Conservation (phyloP, 1,140 invertebrate species). For the Chrysoperla carnea region DNA sequence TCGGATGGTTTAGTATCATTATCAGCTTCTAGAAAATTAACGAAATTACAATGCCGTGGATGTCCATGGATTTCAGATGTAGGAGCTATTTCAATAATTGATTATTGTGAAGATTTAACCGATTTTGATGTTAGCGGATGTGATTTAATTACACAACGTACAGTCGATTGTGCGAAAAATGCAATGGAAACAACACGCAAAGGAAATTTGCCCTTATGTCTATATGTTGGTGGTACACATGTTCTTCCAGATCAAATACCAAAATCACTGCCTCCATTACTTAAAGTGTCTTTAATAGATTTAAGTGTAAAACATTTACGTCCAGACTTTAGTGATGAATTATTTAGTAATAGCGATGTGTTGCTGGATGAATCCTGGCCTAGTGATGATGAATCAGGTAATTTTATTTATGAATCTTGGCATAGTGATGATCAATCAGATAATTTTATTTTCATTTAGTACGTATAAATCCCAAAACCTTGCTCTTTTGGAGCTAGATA, state of each 20-base stretch:
- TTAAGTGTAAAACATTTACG: background rate
- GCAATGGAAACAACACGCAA: background rate
- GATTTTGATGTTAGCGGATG: background rate
- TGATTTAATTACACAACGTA: background rate
- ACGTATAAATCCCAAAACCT: no score
- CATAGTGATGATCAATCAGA: no score
- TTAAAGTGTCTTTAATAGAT: background rate
- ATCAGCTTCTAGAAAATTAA: background rate
- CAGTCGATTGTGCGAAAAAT: background rate
- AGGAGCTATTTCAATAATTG: background rate
- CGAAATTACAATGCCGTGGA: background rate
- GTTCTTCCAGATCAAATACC: background rate
- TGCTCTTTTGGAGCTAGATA: no score
- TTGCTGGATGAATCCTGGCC: no score
- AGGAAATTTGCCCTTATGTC: background rate
- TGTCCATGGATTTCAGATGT: background rate
- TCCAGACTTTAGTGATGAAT: background rate
- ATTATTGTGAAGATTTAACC: background rate
- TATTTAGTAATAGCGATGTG: background rate
- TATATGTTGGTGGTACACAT: background rate
- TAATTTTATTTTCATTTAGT: no score
- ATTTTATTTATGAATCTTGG: no score
- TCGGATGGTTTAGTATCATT: background rate
- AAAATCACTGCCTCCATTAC: background rate
- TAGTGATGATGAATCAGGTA: no score